A percentile compares a stretch with the other conserved stretches of the same genome.
Evolutionary conservation across 23 tunicate genomes (phyloP).

Genomic region (Styela plicata): DNA sequence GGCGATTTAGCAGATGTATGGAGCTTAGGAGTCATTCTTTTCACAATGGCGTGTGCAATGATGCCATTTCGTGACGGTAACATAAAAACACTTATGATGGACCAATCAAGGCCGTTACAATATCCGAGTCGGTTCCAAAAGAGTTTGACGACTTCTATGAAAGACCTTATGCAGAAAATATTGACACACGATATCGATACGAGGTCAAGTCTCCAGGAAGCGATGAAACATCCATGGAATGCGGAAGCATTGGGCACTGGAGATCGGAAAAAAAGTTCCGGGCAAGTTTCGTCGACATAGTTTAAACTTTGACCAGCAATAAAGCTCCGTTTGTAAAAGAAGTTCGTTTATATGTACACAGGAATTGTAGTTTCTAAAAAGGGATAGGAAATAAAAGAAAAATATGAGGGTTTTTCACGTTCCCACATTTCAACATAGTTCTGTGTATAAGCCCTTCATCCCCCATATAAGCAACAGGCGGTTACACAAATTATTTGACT

Average conservation of each 20-base stretch:
- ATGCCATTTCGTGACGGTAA: slow-evolving; percentile 82
- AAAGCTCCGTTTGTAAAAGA: neutral
- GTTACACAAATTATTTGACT: too few species aligned
- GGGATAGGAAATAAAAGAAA: too few species aligned
- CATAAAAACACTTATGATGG: slow-evolving; percentile 35
- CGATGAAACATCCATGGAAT: slow-evolving; percentile 22
- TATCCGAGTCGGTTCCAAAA: slow-evolving; percentile 37
- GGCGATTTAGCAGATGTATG: slow-evolving; percentile 74
- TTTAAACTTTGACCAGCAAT: neutral
- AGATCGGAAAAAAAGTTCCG: neutral
- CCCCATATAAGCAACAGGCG: too few species aligned
- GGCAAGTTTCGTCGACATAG: slow-evolving; percentile 18
- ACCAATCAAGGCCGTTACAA: slow-evolving; percentile 61
- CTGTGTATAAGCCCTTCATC: too few species aligned
- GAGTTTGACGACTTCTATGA: slow-evolving; percentile 20
- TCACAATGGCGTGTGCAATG: slow-evolving; percentile 66
- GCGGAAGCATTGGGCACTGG: neutral
- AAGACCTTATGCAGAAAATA: slow-evolving; percentile 55
- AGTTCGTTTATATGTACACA: too few species aligned
- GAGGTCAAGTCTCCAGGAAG: slow-evolving; percentile 21
- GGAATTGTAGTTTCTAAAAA: too few species aligned
- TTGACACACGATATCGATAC: slow-evolving; percentile 19
- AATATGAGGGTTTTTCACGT: too few species aligned
- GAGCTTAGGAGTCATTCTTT: slow-evolving; percentile 82
- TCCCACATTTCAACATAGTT: too few species aligned